Conservation (phyloP, 2,797 vertebrate species). For the Erethizon dorsatum region DNA sequence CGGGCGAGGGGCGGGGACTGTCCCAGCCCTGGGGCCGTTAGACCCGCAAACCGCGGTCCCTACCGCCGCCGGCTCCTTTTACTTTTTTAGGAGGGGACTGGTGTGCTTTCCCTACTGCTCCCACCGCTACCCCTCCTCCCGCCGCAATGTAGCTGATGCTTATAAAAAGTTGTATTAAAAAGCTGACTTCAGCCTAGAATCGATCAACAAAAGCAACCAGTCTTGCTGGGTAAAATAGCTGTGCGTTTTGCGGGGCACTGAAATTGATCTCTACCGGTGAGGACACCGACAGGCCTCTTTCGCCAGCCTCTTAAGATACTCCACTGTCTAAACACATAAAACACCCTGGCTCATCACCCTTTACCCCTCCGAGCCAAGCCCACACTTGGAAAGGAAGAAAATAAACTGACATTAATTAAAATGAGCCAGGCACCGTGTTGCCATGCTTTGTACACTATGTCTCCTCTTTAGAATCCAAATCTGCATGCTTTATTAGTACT, state of each 20-base stretch:
- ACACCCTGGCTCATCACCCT: background rate
- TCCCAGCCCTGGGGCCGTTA: background rate
- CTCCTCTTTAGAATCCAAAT: slow-evolving; percentile 13
- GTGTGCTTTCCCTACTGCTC: background rate
- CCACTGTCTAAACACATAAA: background rate
- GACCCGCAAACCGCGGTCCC: background rate
- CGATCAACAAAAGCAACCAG: slow-evolving; percentile 63
- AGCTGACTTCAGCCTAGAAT: slow-evolving; percentile 55
- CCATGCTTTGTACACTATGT: background rate
- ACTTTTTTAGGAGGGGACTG: background rate
- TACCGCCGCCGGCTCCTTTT: background rate
- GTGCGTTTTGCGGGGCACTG: slow-evolving; percentile 17
- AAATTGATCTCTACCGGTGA: slow-evolving; percentile 33
- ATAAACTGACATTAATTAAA: slow-evolving; percentile 8
- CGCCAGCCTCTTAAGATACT: background rate
- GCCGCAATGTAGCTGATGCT: slow-evolving; percentile 23
- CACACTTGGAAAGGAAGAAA: slow-evolving; percentile 25
- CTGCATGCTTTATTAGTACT: background rate
- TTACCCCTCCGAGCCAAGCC: background rate
- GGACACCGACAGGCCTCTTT: slow-evolving; percentile 13
- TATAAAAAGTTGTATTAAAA: slow-evolving; percentile 72
- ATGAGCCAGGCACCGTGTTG: background rate
- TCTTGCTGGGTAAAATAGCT: slow-evolving; percentile 54
- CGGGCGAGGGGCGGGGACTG: background rate
- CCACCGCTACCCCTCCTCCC: background rate